These are phyloP conservation scores for Machimus atricapillus DNA, from an alignment of 2,888 invertebrate genomes.

Conservation along the genomic window DNA sequence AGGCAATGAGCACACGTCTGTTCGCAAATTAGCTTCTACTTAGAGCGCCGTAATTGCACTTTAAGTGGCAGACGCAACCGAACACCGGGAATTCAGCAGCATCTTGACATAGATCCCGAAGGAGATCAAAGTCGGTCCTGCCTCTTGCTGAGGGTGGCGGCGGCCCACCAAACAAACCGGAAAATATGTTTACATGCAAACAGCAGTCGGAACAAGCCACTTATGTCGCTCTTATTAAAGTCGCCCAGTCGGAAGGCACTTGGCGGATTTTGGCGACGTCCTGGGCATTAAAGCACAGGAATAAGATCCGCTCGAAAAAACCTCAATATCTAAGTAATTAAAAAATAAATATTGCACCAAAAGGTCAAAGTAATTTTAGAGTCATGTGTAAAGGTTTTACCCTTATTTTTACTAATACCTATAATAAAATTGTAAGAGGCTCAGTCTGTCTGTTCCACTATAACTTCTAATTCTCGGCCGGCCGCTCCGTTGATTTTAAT, in stretches of 20 bases:
- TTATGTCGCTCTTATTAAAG: background rate
- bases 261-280: background rate
- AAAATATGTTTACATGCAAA: slow-evolving; percentile 28
- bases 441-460: too few relatives aligned
- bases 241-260: background rate
- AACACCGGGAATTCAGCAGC: slow-evolving; percentile 5
- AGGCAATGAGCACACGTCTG: slow-evolving; percentile 38
- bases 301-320: background rate
- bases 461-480: too few relatives aligned
- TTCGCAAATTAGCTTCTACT: slow-evolving; percentile 43
- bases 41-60: slow-evolving; percentile 20
- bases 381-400: too few relatives aligned
- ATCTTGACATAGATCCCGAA: slow-evolving; percentile 1
- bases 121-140: slow-evolving; percentile 28
- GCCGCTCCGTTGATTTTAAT: too few relatives aligned
- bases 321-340: background rate
- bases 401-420: too few relatives aligned
- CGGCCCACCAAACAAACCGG: slow-evolving; percentile 12
- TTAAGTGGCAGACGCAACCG: slow-evolving; percentile 20
- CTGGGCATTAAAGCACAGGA: background rate
- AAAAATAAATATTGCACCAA: too few relatives aligned
- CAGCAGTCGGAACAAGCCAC: slow-evolving; percentile 35
- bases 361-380: too few relatives aligned
- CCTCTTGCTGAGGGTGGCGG: background rate
- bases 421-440: too few relatives aligned